phyloP scores from a whole-genome alignment of 1,140 invertebrate species.

The Phymastichus coffea region DNA sequence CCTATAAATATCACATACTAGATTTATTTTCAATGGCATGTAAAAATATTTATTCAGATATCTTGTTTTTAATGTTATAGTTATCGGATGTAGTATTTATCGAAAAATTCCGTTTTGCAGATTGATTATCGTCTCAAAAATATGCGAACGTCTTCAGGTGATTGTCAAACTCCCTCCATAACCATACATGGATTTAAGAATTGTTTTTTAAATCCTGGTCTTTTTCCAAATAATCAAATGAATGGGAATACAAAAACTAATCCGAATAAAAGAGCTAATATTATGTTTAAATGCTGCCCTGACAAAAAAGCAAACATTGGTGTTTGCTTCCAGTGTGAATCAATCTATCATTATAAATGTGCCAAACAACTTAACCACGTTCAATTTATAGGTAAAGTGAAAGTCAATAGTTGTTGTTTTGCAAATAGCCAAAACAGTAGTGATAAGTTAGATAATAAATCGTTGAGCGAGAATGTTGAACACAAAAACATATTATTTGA shows the following conservation, averaged over 20 bases:
- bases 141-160: conserved; percentile 35
- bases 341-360: conserved; percentile 25
- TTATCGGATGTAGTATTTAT: conserved; percentile 1
- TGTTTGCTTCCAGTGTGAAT: conserved; percentile 17
- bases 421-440: not conserved
- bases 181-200: conserved; percentile 63
- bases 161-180: conserved; percentile 59
- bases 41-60: conserved; percentile 12
- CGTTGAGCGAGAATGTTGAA: not conserved
- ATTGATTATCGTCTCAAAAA: conserved; percentile 51
- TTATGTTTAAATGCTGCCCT: conserved; percentile 27
- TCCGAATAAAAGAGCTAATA: not conserved
- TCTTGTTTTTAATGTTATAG: not conserved
- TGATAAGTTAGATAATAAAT: not conserved
- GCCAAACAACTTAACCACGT: conserved; percentile 12
- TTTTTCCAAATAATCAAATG: conserved; percentile 36
- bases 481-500: not conserved
- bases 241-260: not conserved
- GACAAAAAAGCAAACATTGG: conserved; percentile 28
- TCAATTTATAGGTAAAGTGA: conserved; percentile 3
- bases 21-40: conserved; percentile 66
- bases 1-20: conserved; percentile 63
- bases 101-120: conserved; percentile 26
- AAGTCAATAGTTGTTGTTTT: conserved; percentile 12
- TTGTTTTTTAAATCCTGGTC: conserved; percentile 65